phyloP scores from a whole-genome alignment of 2,113 vertebrate genomes.

The Sylvilagus bachmani region DNA sequence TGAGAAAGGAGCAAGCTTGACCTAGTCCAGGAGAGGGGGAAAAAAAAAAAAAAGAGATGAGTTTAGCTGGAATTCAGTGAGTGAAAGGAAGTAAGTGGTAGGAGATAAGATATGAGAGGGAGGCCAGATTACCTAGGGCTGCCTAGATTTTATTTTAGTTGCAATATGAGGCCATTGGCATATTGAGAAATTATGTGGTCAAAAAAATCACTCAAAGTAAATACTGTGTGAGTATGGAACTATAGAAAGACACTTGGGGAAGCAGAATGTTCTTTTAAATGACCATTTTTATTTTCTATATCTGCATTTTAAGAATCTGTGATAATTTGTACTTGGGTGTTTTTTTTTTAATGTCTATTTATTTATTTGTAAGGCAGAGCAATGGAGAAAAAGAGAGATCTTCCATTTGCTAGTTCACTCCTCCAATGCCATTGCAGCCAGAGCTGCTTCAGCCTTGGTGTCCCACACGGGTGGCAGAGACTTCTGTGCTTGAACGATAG shows the following conservation, averaged over 20 bases:
- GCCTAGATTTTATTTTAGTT: not conserved
- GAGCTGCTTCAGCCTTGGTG: no score
- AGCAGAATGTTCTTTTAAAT: not conserved
- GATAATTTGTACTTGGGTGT: not conserved
- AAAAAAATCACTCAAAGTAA: not conserved
- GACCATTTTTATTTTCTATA: not conserved
- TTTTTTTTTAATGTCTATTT: no score
- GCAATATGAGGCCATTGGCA: not conserved
- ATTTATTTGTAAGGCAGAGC: no score
- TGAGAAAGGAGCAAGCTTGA: not conserved
- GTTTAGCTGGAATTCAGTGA: not conserved
- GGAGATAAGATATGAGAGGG: not conserved
- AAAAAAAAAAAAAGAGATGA: not conserved
- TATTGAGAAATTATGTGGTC: not conserved
- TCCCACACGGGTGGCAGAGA: no score
- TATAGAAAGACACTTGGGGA: not conserved
- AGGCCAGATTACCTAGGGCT: not conserved
- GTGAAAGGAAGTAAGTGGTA: not conserved
- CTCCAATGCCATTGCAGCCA: no score
- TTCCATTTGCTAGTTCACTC: no score
- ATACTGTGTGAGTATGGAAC: not conserved
- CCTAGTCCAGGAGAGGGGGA: not conserved
- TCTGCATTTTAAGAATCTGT: conserved; percentile 15
- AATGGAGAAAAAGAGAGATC: no score
- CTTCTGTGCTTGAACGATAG: no score